phyloP scores from a whole-genome alignment of 2,797 vertebrate species.

The Argyrosomus regius region DNA sequence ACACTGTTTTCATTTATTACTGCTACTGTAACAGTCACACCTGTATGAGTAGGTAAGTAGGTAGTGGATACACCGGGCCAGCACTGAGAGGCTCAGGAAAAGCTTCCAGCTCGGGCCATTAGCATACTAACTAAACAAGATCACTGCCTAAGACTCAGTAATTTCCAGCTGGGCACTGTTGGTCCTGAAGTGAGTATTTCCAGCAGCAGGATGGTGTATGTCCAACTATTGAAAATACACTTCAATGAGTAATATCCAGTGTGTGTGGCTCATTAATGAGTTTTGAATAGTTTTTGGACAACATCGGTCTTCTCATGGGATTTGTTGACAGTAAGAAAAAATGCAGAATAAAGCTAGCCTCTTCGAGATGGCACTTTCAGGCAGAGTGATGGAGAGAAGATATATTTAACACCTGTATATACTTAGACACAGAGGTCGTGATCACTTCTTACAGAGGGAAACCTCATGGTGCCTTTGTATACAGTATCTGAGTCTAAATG shows the following conservation, averaged over 20 bases:
- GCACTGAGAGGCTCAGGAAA: neutral
- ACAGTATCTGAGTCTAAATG: neutral
- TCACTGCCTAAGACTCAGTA: too few species aligned
- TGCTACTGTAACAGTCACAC: neutral
- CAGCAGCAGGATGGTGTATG: neutral
- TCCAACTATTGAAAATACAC: neutral
- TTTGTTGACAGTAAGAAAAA: too few species aligned
- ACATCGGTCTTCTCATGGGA: too few species aligned
- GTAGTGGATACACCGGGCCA: neutral
- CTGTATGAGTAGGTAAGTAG: neutral
- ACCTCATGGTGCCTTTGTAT: neutral
- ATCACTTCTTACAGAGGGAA: neutral
- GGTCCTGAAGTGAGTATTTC: neutral
- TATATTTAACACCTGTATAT: too few species aligned
- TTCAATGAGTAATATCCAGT: too few species aligned
- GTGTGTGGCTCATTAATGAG: neutral
- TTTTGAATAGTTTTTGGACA: too few species aligned
- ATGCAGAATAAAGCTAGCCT: neutral
- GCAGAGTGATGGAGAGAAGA: too few species aligned
- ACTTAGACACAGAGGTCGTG: neutral
- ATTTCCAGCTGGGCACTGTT: too few species aligned
- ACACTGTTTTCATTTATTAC: neutral
- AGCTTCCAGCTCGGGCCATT: too few species aligned
- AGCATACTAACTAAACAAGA: too few species aligned
- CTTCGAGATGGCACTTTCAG: too few species aligned